Base-by-base conservation (phyloP, 1,140 invertebrate genomes). In the Latrodectus geometricus region DNA sequence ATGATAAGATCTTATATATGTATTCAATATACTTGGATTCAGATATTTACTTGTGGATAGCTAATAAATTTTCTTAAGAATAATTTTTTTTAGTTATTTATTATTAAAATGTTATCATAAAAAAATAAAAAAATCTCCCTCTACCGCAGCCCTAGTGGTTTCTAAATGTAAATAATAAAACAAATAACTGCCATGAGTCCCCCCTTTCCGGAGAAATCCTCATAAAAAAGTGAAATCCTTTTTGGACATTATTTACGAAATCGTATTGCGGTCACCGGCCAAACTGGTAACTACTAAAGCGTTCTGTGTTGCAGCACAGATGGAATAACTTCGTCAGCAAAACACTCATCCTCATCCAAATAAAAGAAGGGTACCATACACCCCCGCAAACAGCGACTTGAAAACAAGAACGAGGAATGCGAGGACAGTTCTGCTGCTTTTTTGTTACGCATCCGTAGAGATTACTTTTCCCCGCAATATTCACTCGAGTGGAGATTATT, bases 301-400 rank as follows among this genome's bases (percentile, higher is more conserved):
- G 35, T 68, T 68, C 77, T 69, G 20, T 17, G 12, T 70, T 68
- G 68, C 48, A 1, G 77, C 77, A 79, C 77, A 79, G 77, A 79
- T 79, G 77, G 77, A 79, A 35, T 68, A 79, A 79, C 35, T 52
- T 79, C 66, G 23, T 66, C 66, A 23, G 77, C 35, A 79, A 74
- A 79, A 79, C 77, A 79, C 77, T 79, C 69, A 48, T 70, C 69
- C 21, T 21, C 21, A 3, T 61, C 17, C 35, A 35, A 35, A 35
- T 35, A 35, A 35, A 35, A 35, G 35, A 1, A 35, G 35, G 35
- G 11, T 17, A 61, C 17, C 54, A 2, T 61, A 61, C 54, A 49
- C 66, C 77, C 61, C 56, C 77, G 23, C 77, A 20, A 48, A 66
- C 54, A 14, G 11, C 17, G 54, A 61, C 54, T 61, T 61, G 11